phyloP scores from a whole-genome alignment of 2,797 vertebrate genomes.

The Pseudochaenichthys georgianus region DNA sequence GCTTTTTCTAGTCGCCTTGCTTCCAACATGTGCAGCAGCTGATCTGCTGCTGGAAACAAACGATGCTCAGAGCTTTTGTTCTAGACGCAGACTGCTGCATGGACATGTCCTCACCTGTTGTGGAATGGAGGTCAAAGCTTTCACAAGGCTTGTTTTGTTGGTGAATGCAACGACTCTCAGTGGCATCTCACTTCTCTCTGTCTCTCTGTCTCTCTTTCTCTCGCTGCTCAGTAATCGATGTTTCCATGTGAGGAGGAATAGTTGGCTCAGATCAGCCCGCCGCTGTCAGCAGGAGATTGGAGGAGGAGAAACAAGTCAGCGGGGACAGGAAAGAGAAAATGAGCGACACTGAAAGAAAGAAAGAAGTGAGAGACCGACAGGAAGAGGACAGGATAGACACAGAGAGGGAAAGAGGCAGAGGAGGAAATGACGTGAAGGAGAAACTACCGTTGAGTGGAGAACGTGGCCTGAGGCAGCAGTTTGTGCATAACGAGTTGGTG shows the following conservation, averaged over 20 bases:
- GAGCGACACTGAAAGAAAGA: background rate
- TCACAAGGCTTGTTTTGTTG: constrained; percentile 40
- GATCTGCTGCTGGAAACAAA: constrained; percentile 5
- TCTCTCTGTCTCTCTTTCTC: background rate
- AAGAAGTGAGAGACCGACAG: background rate
- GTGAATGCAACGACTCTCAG: constrained; percentile 7
- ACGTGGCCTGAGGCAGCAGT: constrained; percentile 43
- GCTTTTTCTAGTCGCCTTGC: background rate
- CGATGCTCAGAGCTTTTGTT: constrained; percentile 11
- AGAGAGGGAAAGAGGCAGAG: constrained; percentile 9
- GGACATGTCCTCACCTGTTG: constrained; percentile 38
- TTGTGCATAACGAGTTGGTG: constrained; percentile 61
- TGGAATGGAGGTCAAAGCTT: constrained; percentile 65
- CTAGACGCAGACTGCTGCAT: constrained; percentile 20
- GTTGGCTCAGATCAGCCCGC: constrained; percentile 56
- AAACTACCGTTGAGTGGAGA: constrained; percentile 54
- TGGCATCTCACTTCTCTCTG: background rate
- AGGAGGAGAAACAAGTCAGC: constrained; percentile 39
- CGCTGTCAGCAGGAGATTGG: constrained; percentile 62
- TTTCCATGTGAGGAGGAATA: constrained; percentile 60
- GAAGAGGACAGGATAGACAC: background rate
- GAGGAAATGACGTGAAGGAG: constrained; percentile 49
- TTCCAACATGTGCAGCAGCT: background rate
- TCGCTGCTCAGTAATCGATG: constrained; percentile 60
- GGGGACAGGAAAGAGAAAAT: constrained; percentile 44